Evolutionary conservation across 2,888 invertebrate species (phyloP), one percentile per base, ranked within the genome.

Genomic region (Philaethria dido): DNA sequence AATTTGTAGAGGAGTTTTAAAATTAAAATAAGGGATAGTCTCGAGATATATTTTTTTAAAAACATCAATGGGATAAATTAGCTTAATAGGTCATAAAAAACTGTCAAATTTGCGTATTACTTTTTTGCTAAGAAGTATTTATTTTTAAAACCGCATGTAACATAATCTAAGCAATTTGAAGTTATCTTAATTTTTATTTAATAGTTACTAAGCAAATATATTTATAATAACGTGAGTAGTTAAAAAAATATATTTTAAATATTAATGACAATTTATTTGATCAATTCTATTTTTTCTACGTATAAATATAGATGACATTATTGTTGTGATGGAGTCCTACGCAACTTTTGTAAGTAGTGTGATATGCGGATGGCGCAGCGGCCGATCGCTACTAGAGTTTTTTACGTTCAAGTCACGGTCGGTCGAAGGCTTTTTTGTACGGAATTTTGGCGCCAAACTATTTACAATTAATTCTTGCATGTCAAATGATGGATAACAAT

Each of bases 381-480:
- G 63, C 33, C 64, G 60, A 67, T 62, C 61, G 69, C 52, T 33
- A 68, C 66, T 55, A 52, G 72, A 80, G 86, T 88, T 85, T 84
- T 85, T 81, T 77, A 68, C 65, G 47, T 52, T 59, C 69, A 77
- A 88, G 91, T 92, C 92, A 92, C 78, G 92, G 91, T 81, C 92
- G 92, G 86, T 89, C 89, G 85, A 76, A 74, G 75, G 77, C 72
- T 82, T 92, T 91, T 91, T 91, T 92, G 82, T 79, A 78, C 80
- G 86, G 85, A 88, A 90, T 91, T 89, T 92, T 86, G 89, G 92
- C 92, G 92, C 92, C 92, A 83, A 72, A 72, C 65, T 65, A 70
- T 70, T 70, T 67, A 69, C 63, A 67, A 70, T 71, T 48, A 55
- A 70, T 66, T 70, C 52, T 65, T 66, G 59, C 57, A 66, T 61